These are phyloP conservation scores for Enteromius afrohamiltoni DNA, from an alignment of 2,797 vertebrate genomes.

Conservation along the genomic window DNA sequence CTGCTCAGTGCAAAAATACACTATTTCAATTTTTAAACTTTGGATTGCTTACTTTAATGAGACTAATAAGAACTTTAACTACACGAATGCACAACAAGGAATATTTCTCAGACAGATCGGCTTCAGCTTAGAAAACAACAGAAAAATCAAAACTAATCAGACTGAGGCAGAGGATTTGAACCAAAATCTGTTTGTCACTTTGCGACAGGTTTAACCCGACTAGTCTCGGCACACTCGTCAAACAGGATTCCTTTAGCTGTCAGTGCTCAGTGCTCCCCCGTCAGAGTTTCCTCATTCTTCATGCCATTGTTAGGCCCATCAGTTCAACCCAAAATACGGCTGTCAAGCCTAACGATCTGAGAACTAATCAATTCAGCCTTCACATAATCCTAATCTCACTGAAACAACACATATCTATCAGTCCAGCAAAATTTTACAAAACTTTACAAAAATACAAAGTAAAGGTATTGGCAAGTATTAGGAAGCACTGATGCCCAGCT, in stretches of 20 bases:
- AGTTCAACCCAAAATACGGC: constrained; percentile 63
- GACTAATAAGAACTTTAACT: not conserved
- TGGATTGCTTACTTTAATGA: constrained; percentile 4
- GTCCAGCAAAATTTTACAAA: too few species aligned
- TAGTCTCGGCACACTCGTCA: constrained; percentile 67
- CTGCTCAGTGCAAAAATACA: not conserved
- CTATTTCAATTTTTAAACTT: constrained; percentile 3
- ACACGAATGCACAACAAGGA: not conserved
- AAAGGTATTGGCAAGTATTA: constrained; percentile 6
- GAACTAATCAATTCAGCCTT: constrained; percentile 31
- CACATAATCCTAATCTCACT: constrained; percentile 24
- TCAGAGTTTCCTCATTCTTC: constrained; percentile 86
- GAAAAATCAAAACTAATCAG: constrained; percentile 7
- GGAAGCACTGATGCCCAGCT: too few species aligned
- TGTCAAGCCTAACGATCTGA: constrained; percentile 66
- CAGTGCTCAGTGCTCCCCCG: constrained; percentile 44
- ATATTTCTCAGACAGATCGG: not conserved
- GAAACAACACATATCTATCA: constrained; percentile 42
- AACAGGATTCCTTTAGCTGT: constrained; percentile 76
- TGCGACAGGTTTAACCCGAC: constrained; percentile 41
- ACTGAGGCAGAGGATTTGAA: constrained; percentile 23
- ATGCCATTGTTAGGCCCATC: constrained; percentile 59
- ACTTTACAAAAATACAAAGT: not conserved
- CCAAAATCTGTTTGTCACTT: constrained; percentile 47
- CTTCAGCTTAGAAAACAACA: not conserved